These are phyloP conservation scores for Thripadectes ignobilis DNA, from an alignment of 2,797 vertebrate genomes.

Conservation along the genomic window DNA sequence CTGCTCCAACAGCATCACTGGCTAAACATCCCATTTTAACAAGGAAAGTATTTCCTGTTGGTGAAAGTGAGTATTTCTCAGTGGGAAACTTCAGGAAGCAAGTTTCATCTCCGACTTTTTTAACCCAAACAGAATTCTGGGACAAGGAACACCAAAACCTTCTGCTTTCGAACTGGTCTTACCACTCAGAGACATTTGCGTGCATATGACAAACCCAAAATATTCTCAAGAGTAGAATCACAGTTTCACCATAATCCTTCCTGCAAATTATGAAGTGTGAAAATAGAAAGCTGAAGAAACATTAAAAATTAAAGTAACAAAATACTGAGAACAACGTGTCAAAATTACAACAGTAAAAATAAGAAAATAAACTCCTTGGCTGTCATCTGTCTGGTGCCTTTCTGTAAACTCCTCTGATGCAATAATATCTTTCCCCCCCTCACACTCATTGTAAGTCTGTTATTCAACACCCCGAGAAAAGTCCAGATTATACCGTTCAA, in stretches of 20 bases:
- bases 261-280: conserved; percentile 34
- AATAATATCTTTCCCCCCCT: neutral
- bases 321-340: conserved; percentile 27
- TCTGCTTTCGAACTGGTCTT: neutral
- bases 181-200: neutral
- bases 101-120: neutral
- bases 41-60: neutral
- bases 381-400: neutral
- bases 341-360: conserved; percentile 5
- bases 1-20: neutral
- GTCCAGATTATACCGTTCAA: neutral
- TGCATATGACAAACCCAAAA: neutral
- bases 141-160: neutral
- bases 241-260: neutral
- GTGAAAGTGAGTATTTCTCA: neutral
- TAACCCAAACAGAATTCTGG: neutral
- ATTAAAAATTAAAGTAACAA: neutral
- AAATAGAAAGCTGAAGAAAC: conserved; percentile 32
- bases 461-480: neutral
- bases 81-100: neutral
- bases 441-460: too few relatives aligned
- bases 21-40: neutral
- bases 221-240: neutral
- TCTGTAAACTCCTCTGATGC: neutral
- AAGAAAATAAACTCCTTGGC: conserved; percentile 21